Evolutionary conservation across 2,797 vertebrate species (phyloP).

Genomic region (Vultur gryphus): DNA sequence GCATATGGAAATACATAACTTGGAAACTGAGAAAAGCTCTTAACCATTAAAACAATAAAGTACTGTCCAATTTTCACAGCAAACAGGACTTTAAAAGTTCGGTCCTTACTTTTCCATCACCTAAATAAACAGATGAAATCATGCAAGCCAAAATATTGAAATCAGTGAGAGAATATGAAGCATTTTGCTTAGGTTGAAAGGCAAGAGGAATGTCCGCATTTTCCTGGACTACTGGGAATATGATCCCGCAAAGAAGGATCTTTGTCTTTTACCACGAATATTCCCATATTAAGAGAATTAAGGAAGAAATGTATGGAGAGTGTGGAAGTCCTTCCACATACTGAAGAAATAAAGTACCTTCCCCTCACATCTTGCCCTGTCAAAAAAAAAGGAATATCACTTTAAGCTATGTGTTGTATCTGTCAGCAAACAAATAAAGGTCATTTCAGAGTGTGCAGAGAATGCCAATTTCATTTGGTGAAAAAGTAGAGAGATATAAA

Average conservation of each 20-base stretch:
- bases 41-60: background rate
- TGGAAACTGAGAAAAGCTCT: background rate
- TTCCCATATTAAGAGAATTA: background rate
- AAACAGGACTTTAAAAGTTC: background rate
- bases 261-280: background rate
- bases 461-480: background rate
- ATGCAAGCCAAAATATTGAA: background rate
- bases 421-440: constrained; percentile 1
- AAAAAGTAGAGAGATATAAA: constrained; percentile 47
- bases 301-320: background rate
- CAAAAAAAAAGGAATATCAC: background rate
- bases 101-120: background rate
- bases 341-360: background rate
- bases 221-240: background rate
- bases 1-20: background rate
- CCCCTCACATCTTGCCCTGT: background rate
- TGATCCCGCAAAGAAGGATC: background rate
- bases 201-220: background rate
- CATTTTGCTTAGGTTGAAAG: background rate
- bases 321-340: background rate
- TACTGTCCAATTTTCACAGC: background rate
- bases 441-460: background rate
- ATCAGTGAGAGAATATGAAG: background rate
- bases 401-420: background rate
- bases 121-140: background rate